Percentiles rank a stretch among this genome's conserved stretches.
Conservation (phyloP, 1,140 invertebrate genomes). For the Pseudobourletiella spinata region DNA sequence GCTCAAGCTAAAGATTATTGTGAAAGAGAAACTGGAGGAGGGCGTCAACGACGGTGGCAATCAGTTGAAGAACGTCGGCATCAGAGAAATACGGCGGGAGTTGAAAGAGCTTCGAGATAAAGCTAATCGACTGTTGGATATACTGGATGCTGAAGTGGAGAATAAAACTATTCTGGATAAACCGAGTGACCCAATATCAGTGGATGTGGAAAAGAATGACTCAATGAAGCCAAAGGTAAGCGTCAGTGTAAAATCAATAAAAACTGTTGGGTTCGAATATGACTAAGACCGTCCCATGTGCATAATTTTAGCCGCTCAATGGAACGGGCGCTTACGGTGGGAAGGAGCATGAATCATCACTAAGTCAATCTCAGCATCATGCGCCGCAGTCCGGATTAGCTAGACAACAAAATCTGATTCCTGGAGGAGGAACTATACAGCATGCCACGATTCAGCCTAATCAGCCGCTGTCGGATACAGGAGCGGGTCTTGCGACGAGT, state of each 20-base stretch:
- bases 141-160: conserved; percentile 40
- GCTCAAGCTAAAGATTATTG: conserved; percentile 55
- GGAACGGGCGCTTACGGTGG: background rate
- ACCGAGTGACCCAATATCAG: background rate
- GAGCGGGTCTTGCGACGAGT: background rate
- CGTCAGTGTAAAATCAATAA: too few species aligned
- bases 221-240: background rate
- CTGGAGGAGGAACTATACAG: too few species aligned
- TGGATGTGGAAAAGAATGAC: background rate
- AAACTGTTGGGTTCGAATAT: too few species aligned
- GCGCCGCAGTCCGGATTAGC: background rate
- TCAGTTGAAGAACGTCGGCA: conserved; percentile 11
- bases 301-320: background rate
- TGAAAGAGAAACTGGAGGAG: conserved; percentile 37
- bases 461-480: background rate
- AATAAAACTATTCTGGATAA: conserved; percentile 1
- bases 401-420: too few species aligned
- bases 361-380: too few species aligned
- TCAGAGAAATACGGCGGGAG: conserved; percentile 48
- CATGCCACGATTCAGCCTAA: background rate
- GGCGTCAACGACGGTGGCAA: background rate
- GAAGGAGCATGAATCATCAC: too few species aligned
- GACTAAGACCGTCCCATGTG: too few species aligned
- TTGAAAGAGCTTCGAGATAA: conserved; percentile 51
- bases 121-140: conserved; percentile 52